A percentile compares a stretch with the other conserved stretches of the same genome.
Conservation (phyloP, 1,140 invertebrate species). For the Zaprionus vittiger region DNA sequence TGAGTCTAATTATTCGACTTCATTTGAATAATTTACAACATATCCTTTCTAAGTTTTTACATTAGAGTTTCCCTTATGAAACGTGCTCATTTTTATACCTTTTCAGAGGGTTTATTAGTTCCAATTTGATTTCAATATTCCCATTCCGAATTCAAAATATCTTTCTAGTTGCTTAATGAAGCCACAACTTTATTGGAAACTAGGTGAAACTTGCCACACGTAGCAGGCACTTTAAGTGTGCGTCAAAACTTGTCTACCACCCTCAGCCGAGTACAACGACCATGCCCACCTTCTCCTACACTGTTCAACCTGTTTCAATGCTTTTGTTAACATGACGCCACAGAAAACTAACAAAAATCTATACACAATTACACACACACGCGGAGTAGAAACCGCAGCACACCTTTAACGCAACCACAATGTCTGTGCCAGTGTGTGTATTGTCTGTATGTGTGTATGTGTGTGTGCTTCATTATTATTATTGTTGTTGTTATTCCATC, state of each 20-base stretch:
- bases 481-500: constrained; percentile 58
- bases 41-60: no score
- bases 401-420: constrained; percentile 65
- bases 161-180: background rate
- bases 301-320: constrained; percentile 42
- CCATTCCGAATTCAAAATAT: background rate
- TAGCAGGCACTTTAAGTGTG: constrained; percentile 34
- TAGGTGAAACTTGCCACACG: constrained; percentile 3
- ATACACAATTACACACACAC: constrained; percentile 24
- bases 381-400: constrained; percentile 40
- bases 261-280: background rate
- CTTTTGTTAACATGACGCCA: constrained; percentile 71
- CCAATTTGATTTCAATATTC: background rate
- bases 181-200: constrained; percentile 2
- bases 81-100: background rate
- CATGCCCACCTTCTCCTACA: background rate
- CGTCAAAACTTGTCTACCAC: background rate
- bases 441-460: background rate
- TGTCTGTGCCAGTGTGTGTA: constrained; percentile 16
- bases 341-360: constrained; percentile 71
- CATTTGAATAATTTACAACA: no score
- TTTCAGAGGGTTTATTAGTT: no score
- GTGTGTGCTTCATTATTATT: constrained; percentile 66
- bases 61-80: no score
- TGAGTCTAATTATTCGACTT: background rate